phyloP scores from a whole-genome alignment of 2,888 invertebrate genomes.

The Atethmia centrago region DNA sequence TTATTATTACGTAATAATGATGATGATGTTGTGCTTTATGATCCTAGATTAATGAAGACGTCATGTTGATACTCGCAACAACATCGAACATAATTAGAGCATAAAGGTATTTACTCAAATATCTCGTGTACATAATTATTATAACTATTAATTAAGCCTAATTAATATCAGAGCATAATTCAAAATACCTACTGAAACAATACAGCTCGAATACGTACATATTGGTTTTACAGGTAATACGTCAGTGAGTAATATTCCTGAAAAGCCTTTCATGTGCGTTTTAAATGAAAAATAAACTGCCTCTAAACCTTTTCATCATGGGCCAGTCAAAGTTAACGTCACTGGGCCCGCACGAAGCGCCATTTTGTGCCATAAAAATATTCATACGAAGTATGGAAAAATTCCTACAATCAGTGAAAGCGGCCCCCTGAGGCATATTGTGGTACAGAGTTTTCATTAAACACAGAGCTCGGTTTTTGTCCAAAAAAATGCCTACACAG shows the following conservation, averaged over 20 bases:
- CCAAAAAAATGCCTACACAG: constrained; percentile 84
- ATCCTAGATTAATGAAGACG: constrained; percentile 26
- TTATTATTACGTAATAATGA: neutral
- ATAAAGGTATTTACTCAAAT: constrained; percentile 18
- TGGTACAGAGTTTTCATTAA: constrained; percentile 89
- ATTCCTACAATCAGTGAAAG: constrained; percentile 86
- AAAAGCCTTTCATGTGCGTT: constrained; percentile 59
- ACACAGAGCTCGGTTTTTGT: constrained; percentile 84
- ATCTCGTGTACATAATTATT: constrained; percentile 25
- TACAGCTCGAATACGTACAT: constrained; percentile 20
- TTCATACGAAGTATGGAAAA: constrained; percentile 85
- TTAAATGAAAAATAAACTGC: constrained; percentile 61
- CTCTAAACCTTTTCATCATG: constrained; percentile 68
- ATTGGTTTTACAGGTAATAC: constrained; percentile 48
- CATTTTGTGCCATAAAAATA: constrained; percentile 78
- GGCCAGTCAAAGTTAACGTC: constrained; percentile 68
- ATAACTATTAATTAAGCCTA: constrained; percentile 30
- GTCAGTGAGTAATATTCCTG: constrained; percentile 47
- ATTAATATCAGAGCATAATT: constrained; percentile 35
- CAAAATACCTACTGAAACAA: constrained; percentile 36
- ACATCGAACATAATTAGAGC: constrained; percentile 25
- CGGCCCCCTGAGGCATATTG: constrained; percentile 86
- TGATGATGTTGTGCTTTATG: neutral
- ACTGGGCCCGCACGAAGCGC: constrained; percentile 63
- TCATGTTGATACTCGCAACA: constrained; percentile 19